Percentiles rank a stretch among this genome's conserved stretches.
Conservation (phyloP, 1,140 invertebrate species). For the Olivierus martensii region DNA sequence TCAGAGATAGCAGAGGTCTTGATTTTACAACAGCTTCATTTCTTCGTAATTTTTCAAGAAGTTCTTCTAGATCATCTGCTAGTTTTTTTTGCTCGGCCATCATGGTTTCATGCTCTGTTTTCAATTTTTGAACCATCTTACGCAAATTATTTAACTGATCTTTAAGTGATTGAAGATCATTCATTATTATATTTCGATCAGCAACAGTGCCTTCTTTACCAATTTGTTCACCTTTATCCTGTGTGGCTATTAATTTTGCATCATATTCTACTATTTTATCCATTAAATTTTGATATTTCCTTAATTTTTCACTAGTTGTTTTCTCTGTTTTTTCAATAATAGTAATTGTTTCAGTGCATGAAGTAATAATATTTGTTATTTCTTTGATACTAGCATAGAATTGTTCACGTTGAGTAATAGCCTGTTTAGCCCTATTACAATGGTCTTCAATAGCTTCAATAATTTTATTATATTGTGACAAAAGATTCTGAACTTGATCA, state of each 20-base stretch:
- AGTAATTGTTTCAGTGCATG: constrained; percentile 68
- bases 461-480: constrained; percentile 67
- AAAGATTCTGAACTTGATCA: constrained; percentile 57
- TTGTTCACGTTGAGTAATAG: constrained; percentile 66
- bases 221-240: constrained; percentile 82
- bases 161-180: constrained; percentile 71
- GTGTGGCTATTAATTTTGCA: constrained; percentile 64
- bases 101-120: constrained; percentile 69
- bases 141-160: constrained; percentile 63
- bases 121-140: constrained; percentile 64
- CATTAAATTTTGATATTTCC: constrained; percentile 61
- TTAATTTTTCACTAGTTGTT: constrained; percentile 71
- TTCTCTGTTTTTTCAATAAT: constrained; percentile 67
- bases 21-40: constrained; percentile 70
- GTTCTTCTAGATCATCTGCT: constrained; percentile 58
- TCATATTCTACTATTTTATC: constrained; percentile 71
- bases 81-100: constrained; percentile 75
- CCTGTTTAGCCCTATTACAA: constrained; percentile 45
- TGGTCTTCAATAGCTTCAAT: constrained; percentile 69
- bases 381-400: constrained; percentile 71
- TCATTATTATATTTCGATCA: constrained; percentile 72
- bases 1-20: constrained; percentile 60
- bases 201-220: constrained; percentile 69
- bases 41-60: constrained; percentile 66
- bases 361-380: constrained; percentile 69